A percentile compares a stretch with the other conserved stretches of the same genome.
phyloP scores from a whole-genome alignment of 2,888 invertebrate species.

The Stenodera caucasica region DNA sequence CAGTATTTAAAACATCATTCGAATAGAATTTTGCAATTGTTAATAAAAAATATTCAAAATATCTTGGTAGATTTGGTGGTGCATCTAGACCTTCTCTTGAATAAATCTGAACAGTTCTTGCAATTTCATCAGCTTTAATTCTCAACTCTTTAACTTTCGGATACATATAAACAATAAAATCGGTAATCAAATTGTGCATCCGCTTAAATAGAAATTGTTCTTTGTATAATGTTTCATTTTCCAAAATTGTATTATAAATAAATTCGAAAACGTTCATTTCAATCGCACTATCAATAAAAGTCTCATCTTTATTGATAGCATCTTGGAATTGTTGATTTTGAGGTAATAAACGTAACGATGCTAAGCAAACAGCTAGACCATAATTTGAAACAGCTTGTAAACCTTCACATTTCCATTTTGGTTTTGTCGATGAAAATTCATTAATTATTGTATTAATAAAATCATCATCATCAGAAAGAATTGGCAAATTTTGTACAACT shows the following conservation, averaged over 20 bases:
- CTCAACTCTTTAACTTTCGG: slow-evolving; percentile 83
- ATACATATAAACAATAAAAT: slow-evolving; percentile 92
- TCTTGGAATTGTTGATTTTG: slow-evolving; percentile 60
- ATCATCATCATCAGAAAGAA: slow-evolving; percentile 64
- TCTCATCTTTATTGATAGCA: slow-evolving; percentile 76
- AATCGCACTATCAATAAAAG: slow-evolving; percentile 77
- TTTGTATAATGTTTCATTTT: slow-evolving; percentile 67
- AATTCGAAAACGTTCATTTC: slow-evolving; percentile 80
- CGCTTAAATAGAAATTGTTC: slow-evolving; percentile 83
- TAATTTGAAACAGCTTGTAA: slow-evolving; percentile 67
- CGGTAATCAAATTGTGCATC: slow-evolving; percentile 82
- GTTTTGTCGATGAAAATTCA: slow-evolving; percentile 57
- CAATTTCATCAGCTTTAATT: slow-evolving; percentile 85
- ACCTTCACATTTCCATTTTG: slow-evolving; percentile 60
- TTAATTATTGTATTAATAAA: slow-evolving; percentile 60
- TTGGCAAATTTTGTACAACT: slow-evolving; percentile 67
- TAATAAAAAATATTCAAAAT: slow-evolving; percentile 82
- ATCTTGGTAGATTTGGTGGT: slow-evolving; percentile 72
- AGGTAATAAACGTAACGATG: slow-evolving; percentile 63
- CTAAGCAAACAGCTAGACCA: slow-evolving; percentile 70
- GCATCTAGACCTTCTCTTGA: slow-evolving; percentile 71
- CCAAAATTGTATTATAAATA: slow-evolving; percentile 71
- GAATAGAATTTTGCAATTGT: slow-evolving; percentile 78
- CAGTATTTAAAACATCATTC: slow-evolving; percentile 69
- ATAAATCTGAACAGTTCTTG: slow-evolving; percentile 70